Percentiles rank a stretch among this genome's conserved stretches.
Conservation (phyloP, 2,888 invertebrate genomes). For the Nematopogon swammerdamellus region DNA sequence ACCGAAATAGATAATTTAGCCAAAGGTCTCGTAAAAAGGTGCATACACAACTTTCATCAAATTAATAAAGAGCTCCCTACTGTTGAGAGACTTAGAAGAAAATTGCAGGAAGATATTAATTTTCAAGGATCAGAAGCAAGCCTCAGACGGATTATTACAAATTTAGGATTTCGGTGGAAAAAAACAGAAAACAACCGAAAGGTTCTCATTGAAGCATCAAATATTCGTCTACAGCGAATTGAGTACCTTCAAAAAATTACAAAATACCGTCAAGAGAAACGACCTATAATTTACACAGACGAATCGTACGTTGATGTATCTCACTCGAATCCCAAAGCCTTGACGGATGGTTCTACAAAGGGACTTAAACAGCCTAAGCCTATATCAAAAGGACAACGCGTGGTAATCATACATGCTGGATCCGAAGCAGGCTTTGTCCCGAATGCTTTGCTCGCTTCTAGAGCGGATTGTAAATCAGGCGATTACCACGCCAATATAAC, state of each 20-base stretch:
- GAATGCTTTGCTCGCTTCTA: conserved; percentile 12
- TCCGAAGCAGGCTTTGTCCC: conserved; percentile 9
- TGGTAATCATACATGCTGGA: conserved; percentile 11
- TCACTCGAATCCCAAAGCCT: conserved; percentile 9
- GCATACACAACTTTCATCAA: conserved; percentile 18
- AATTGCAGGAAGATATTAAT: conserved; percentile 5
- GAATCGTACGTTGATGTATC: conserved; percentile 9
- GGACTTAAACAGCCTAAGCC: conserved; percentile 11
- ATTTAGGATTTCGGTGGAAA: conserved; percentile 1
- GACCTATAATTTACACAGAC: conserved; percentile 1
- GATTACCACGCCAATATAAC: conserved; percentile 21
- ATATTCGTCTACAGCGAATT: conserved; percentile 2
- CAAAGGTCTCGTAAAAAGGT: conserved; percentile 7
- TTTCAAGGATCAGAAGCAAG: conserved; percentile 10
- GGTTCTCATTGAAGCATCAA: conserved; percentile 3
- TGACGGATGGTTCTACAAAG: conserved; percentile 10
- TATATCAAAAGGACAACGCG: conserved; percentile 14
- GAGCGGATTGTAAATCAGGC: conserved; percentile 14
- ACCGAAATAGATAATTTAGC: conserved; percentile 1
- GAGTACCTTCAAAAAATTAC: neutral
- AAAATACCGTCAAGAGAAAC: neutral
- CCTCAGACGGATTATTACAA: neutral
- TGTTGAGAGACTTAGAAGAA: conserved; percentile 11
- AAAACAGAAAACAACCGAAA: conserved; percentile 4
- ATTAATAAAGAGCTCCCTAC: conserved; percentile 17